Evolutionary conservation across 2,888 invertebrate genomes (phyloP).

Genomic region (Aphrophora alni): DNA sequence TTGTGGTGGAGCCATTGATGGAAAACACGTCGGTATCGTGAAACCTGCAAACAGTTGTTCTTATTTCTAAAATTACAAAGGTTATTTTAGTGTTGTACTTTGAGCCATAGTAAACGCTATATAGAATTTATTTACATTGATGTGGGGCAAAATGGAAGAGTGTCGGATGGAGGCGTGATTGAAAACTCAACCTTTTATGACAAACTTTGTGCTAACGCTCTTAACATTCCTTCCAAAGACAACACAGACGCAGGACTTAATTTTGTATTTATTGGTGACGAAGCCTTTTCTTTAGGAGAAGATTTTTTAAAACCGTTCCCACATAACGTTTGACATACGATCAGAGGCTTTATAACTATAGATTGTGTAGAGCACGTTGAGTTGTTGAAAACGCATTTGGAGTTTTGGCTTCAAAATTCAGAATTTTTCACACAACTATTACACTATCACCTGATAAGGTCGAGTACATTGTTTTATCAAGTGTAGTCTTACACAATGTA

Average conservation of each 20-base stretch:
- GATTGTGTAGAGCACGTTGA: background rate
- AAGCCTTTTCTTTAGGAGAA: slow-evolving; percentile 15
- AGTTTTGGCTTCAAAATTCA: background rate
- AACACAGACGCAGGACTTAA: background rate
- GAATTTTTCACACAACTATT: background rate
- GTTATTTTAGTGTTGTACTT: background rate
- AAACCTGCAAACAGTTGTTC: background rate
- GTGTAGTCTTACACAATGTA: background rate
- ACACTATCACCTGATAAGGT: background rate
- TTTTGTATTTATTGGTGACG: slow-evolving; percentile 32
- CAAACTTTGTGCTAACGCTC: background rate
- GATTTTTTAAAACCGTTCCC: slow-evolving; percentile 32
- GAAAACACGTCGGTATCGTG: background rate
- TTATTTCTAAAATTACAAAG: background rate
- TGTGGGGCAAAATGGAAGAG: background rate
- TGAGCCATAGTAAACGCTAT: background rate
- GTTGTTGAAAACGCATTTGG: background rate
- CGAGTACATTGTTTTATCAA: background rate
- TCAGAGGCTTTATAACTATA: background rate
- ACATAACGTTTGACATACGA: background rate
- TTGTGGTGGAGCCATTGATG: background rate
- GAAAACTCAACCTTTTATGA: background rate
- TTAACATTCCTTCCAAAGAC: background rate
- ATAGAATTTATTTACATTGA: background rate
- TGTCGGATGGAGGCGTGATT: background rate